These are phyloP conservation scores for Taenaris catops DNA, from an alignment of 2,888 invertebrate species.

Conservation along the genomic window DNA sequence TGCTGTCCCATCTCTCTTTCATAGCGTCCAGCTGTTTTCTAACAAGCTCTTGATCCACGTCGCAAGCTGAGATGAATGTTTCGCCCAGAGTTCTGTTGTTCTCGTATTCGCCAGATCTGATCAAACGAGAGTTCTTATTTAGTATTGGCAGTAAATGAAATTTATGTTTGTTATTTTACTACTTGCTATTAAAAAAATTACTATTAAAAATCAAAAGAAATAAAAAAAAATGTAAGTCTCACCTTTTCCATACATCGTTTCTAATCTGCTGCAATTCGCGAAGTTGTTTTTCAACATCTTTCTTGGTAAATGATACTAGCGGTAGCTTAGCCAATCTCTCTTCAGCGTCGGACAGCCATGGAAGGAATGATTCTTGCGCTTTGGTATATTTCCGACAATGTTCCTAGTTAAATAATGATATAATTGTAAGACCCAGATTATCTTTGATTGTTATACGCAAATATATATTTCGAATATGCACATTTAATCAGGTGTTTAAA, in stretches of 20 bases:
- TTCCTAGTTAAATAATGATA: conserved; percentile 82
- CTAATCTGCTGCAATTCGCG: conserved; percentile 93
- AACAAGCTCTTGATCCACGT: conserved; percentile 94
- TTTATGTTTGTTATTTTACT: no score
- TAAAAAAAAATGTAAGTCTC: conserved; percentile 9
- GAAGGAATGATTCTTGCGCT: conserved; percentile 90
- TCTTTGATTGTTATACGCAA: no score
- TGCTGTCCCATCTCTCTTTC: conserved; percentile 93
- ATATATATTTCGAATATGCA: no score
- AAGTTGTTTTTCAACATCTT: conserved; percentile 92
- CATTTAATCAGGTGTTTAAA: no score
- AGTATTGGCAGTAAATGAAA: no score
- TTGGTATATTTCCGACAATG: conserved; percentile 94
- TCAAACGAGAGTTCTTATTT: no score
- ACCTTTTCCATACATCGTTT: conserved; percentile 94
- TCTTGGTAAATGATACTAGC: conserved; percentile 89
- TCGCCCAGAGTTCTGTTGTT: conserved; percentile 92
- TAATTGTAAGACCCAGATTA: no score
- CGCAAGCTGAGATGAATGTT: conserved; percentile 92
- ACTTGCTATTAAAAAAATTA: no score
- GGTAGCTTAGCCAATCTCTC: conserved; percentile 89
- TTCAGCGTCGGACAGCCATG: conserved; percentile 94
- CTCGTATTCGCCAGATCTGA: conserved; percentile 93
- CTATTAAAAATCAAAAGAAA: no score
- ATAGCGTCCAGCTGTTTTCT: conserved; percentile 89